Percentiles rank a stretch among this genome's conserved stretches.
Conservation (phyloP, 2,797 vertebrate genomes). For the Mormyrus proboscirostris region DNA sequence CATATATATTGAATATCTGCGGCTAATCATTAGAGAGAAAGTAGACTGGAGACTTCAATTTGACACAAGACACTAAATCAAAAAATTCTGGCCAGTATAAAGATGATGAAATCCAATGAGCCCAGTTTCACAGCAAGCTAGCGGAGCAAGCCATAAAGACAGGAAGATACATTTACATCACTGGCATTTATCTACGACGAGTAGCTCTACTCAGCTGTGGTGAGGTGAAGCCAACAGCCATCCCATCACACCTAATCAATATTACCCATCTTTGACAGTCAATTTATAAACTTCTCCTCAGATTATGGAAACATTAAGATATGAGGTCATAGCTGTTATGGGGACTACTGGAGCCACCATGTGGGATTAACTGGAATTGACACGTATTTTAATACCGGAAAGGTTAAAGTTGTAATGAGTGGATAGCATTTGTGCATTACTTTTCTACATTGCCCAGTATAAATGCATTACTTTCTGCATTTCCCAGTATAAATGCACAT, state of each 20-base stretch:
- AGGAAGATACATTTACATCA: background rate
- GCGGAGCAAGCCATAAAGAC: background rate
- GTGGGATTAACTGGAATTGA: slow-evolving; percentile 16
- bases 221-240: background rate
- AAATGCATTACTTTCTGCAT: background rate
- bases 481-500: background rate
- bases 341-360: slow-evolving; percentile 4
- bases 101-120: no score
- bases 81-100: slow-evolving; percentile 48
- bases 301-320: background rate
- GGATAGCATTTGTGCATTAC: background rate
- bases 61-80: slow-evolving; percentile 56
- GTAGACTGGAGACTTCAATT: slow-evolving; percentile 37
- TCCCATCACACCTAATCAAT: background rate
- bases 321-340: background rate
- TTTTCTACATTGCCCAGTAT: background rate
- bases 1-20: slow-evolving; percentile 18
- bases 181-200: background rate
- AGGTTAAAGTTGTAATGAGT: background rate
- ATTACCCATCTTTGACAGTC: background rate
- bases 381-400: background rate
- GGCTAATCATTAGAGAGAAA: slow-evolving; percentile 49
- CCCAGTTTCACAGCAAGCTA: background rate
- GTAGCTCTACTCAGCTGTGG: background rate
- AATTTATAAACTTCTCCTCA: background rate